Conservation (phyloP, 2,113 vertebrate species). For the Odocoileus virginianus region DNA sequence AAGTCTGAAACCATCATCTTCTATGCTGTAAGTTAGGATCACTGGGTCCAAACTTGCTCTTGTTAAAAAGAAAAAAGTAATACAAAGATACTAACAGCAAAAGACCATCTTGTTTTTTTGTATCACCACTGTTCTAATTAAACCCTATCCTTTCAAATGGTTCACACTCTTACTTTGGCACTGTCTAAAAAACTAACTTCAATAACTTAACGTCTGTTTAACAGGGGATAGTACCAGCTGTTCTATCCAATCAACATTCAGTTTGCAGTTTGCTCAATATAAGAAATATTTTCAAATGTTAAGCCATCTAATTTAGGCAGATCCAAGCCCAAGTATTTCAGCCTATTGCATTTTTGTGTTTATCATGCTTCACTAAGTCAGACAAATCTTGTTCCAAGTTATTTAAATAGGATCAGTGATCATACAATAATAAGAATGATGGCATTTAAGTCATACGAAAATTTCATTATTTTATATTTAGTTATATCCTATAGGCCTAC, state of each 20-base stretch:
- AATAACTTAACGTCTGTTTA: not conserved
- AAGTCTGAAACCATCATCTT: not conserved
- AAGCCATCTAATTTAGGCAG: conserved; percentile 37
- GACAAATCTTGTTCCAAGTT: conserved; percentile 33
- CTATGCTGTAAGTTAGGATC: not conserved
- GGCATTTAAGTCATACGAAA: not conserved
- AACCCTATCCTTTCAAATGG: not conserved
- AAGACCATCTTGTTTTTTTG: not conserved
- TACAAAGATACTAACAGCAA: not conserved
- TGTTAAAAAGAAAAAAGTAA: not conserved
- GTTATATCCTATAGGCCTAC: not conserved
- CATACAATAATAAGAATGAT: conserved; percentile 2
- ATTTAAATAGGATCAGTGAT: conserved; percentile 35
- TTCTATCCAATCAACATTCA: not conserved
- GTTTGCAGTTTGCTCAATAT: not conserved
- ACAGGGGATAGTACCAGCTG: not conserved
- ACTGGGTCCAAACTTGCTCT: not conserved
- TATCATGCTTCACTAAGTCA: conserved; percentile 4
- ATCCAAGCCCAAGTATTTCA: conserved; percentile 35
- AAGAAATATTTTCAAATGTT: conserved; percentile 36
- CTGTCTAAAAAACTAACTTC: not conserved
- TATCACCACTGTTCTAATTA: not conserved
- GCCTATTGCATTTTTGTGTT: conserved; percentile 24
- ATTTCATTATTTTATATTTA: conserved; percentile 20
- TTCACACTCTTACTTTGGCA: not conserved